Conservation (phyloP, 2,113 vertebrate species). For the Hypomesus transpacificus region DNA sequence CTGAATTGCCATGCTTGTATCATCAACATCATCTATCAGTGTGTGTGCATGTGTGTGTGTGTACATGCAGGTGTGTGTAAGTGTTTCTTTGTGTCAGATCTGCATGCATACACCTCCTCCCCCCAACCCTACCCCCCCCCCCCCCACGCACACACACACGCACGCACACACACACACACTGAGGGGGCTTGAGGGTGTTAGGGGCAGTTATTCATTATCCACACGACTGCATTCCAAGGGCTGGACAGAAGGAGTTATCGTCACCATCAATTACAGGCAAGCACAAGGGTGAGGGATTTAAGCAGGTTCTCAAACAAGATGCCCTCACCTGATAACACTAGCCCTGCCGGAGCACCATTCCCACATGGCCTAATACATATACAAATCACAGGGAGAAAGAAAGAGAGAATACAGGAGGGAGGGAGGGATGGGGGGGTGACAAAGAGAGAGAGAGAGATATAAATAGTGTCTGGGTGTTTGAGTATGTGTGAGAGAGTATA, state of each 20-base stretch:
- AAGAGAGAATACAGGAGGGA: constrained; percentile 10
- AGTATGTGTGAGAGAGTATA: background rate
- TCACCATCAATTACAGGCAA: constrained; percentile 60
- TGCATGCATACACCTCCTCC: constrained; percentile 44
- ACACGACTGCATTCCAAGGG: constrained; percentile 68
- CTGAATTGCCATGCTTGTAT: too few species aligned
- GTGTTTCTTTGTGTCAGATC: too few species aligned
- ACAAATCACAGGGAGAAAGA: constrained; percentile 44
- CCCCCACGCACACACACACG: constrained; percentile 7
- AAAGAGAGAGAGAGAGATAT: constrained; percentile 6
- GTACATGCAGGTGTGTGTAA: too few species aligned
- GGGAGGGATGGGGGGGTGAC: constrained; percentile 8
- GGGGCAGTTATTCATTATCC: constrained; percentile 72
- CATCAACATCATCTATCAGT: too few species aligned
- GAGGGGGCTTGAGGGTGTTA: constrained; percentile 57
- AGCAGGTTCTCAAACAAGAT: constrained; percentile 72
- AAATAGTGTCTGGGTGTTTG: too few species aligned
- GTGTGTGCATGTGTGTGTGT: too few species aligned
- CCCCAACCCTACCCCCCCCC: background rate
- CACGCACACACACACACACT: constrained; percentile 24
- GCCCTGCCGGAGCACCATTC: constrained; percentile 59
- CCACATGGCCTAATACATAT: constrained; percentile 68
- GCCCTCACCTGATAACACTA: constrained; percentile 70
- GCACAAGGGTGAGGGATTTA: constrained; percentile 54
- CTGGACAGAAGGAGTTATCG: constrained; percentile 67